Conservation (phyloP, 2,113 vertebrate genomes). For the Melanotaenia duboulayi region DNA sequence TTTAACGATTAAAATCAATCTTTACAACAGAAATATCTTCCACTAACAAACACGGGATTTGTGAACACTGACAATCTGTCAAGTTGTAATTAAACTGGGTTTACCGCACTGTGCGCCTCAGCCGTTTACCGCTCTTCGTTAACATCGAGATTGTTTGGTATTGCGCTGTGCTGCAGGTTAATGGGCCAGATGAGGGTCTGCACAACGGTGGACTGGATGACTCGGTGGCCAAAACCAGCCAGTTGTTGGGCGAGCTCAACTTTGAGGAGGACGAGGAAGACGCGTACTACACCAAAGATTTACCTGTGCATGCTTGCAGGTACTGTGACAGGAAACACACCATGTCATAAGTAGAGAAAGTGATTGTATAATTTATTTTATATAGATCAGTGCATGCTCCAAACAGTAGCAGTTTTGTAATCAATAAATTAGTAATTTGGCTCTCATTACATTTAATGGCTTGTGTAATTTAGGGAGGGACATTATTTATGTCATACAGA, state of each 20-base stretch:
- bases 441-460: background rate
- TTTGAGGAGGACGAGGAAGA: constrained; percentile 99
- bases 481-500: no score
- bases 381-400: background rate
- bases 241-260: constrained; percentile 94
- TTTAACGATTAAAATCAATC: background rate
- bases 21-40: no score
- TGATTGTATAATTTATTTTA: background rate
- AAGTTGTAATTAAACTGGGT: background rate
- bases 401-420: no score
- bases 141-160: constrained; percentile 35
- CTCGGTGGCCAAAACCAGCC: constrained; percentile 91
- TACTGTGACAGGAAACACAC: constrained; percentile 71
- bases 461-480: background rate
- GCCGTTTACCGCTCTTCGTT: constrained; percentile 35
- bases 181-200: constrained; percentile 93
- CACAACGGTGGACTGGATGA: constrained; percentile 92
- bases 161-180: constrained; percentile 83
- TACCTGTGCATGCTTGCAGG: constrained; percentile 98
- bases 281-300: constrained; percentile 97
- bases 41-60: background rate
- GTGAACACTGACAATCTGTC: constrained; percentile 2
- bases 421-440: background rate
- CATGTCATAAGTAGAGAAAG: constrained; percentile 9
- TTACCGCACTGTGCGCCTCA: constrained; percentile 19